A percentile compares a stretch with the other conserved stretches of the same genome.
These are phyloP conservation scores for Sebastes matsubarae DNA, from an alignment of 2,797 vertebrate genomes.

Conservation along the genomic window DNA sequence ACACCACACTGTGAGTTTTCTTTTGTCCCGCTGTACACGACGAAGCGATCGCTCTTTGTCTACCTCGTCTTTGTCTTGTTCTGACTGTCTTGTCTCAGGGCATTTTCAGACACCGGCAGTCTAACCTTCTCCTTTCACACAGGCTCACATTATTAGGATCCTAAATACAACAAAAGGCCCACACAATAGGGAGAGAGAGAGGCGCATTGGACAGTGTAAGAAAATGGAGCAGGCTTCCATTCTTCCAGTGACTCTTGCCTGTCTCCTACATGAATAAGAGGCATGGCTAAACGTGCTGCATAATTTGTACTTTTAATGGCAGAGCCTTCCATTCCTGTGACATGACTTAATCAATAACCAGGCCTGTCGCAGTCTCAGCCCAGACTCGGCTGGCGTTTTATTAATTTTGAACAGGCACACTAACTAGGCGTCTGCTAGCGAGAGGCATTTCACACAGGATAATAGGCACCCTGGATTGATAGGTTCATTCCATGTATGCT, in stretches of 20 bases:
- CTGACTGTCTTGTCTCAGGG: slow-evolving; percentile 57
- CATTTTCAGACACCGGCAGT: slow-evolving; percentile 59
- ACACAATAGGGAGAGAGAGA: slow-evolving; percentile 53
- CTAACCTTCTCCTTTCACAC: slow-evolving; percentile 60
- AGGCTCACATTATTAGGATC: slow-evolving; percentile 62
- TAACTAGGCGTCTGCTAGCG: slow-evolving; percentile 85
- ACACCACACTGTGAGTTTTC: slow-evolving; percentile 35
- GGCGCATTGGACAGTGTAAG: slow-evolving; percentile 52
- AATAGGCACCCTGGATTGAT: slow-evolving; percentile 87
- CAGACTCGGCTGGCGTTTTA: slow-evolving; percentile 81
- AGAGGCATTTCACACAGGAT: slow-evolving; percentile 83
- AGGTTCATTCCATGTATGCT: slow-evolving; percentile 85
- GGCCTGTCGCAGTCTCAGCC: slow-evolving; percentile 75
- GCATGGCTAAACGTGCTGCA: slow-evolving; percentile 82
- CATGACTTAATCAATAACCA: slow-evolving; percentile 87
- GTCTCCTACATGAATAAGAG: slow-evolving; percentile 82
- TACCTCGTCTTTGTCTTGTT: slow-evolving; percentile 60
- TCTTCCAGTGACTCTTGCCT: slow-evolving; percentile 73
- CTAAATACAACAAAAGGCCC: slow-evolving; percentile 71
- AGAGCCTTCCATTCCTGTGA: slow-evolving; percentile 85
- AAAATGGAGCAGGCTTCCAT: slow-evolving; percentile 68
- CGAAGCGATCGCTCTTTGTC: slow-evolving; percentile 56
- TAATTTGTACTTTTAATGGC: slow-evolving; percentile 90
- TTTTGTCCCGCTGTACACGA: slow-evolving; percentile 60
- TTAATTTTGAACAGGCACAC: slow-evolving; percentile 87